Evolutionary conservation across 2,797 vertebrate genomes (phyloP), one percentile per base, ranked within the genome.

Genomic region (Sebastes matsubarae): DNA sequence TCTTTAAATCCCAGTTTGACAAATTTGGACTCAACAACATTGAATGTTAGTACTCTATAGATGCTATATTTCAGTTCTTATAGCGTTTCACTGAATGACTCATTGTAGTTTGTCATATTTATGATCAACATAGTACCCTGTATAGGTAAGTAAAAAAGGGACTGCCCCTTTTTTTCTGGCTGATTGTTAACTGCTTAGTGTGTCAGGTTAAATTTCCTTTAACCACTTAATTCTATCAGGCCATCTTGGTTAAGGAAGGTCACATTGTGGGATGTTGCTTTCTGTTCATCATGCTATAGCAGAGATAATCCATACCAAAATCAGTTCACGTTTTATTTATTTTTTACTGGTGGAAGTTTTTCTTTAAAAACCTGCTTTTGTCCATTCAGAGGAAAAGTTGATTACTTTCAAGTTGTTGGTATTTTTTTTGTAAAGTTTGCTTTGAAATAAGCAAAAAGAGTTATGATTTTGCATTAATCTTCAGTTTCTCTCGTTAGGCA

Each of bases 71-170:
- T 88, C 38, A 86, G 82, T 87, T 87, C 70, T 77, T 81, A 79
- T 75, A 81, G 81, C 73, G 64, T 90, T 86, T 86, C 77, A 79
- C 77, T 59, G 57, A 88, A 87, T 89, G 75, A 89, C 68, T 90
- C 89, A 88, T 88, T 76, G 82, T 89, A 90, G 87, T 86, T 85
- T 88, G 84, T 90, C 84, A 83, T 86, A 79, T 88, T 87, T 82
- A 83, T 87, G 88, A 89, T 87, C 80, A 84, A 85, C 80, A 72
- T 86, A 80, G 65, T 87, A 87, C 69, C 75, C 55, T 77, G 65
- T 77, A 80, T 82, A 90, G 72, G 68, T 79, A 78, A 85, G 60
- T 72, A 36, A 87, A 83, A 84, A 86, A 84, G 88, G 91, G 85
- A 80, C 24, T 80, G 20, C 50, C 91, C 89, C 83, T 63, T 80